Evolutionary conservation across 37 sponge, comb jelly and placozoan species (phyloP).

Genomic region (Axinella damicornis): DNA sequence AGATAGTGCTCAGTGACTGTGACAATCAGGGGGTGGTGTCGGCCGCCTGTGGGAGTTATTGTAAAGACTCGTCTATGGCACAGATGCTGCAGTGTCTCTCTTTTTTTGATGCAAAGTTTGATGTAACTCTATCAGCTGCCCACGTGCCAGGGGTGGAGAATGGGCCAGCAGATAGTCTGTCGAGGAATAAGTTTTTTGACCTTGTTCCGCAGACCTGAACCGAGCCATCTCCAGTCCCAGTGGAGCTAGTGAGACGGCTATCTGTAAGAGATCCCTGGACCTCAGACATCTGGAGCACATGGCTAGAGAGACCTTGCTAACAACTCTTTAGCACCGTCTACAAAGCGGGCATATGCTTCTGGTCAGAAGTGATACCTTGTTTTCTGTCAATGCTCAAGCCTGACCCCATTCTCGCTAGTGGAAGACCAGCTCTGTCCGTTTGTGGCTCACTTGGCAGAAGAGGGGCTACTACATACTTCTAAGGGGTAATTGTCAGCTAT

Average conservation of each 20-base stretch:
- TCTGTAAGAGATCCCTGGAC: not conserved
- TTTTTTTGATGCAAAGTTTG: too few relatives aligned
- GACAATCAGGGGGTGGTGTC: too few relatives aligned
- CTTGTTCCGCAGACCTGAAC: not conserved
- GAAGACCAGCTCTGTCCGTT: not conserved
- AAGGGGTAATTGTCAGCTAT: constrained; percentile 7
- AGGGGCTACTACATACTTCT: not conserved
- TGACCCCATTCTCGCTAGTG: not conserved
- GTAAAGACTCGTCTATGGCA: too few relatives aligned
- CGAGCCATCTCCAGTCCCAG: not conserved
- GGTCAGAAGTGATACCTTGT: constrained; percentile 5
- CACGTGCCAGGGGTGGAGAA: too few relatives aligned
- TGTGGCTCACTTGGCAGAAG: not conserved
- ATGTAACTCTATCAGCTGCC: too few relatives aligned
- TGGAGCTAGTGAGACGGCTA: not conserved
- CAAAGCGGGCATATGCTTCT: not conserved
- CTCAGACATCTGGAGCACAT: not conserved
- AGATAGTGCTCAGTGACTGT: too few relatives aligned
- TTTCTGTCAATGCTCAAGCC: not conserved
- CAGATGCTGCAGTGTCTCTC: too few relatives aligned
- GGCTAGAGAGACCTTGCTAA: constrained; percentile 11
- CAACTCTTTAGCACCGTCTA: not conserved
- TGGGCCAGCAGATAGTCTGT: too few relatives aligned
- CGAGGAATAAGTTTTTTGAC: too few relatives aligned
- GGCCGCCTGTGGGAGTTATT: too few relatives aligned